These are phyloP conservation scores for Heliconius cydno DNA, from an alignment of 2,888 invertebrate species.

Conservation along the genomic window DNA sequence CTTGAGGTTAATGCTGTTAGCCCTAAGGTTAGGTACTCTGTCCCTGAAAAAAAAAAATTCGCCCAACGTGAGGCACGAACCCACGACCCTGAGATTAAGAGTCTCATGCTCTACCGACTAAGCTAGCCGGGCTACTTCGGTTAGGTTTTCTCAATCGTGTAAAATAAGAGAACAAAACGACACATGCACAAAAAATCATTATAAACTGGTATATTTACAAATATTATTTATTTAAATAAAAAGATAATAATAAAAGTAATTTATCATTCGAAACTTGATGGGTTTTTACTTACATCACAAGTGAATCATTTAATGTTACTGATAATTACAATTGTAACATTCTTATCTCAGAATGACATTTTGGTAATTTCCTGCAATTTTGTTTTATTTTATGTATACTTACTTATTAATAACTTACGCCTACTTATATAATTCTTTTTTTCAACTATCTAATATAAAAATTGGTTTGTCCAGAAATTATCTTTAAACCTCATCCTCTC, in stretches of 20 bases:
- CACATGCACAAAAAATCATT: too few relatives aligned
- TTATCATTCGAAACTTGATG: neutral
- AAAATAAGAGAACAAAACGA: too few relatives aligned
- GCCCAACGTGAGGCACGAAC: constrained; percentile 86
- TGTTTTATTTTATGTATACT: too few relatives aligned
- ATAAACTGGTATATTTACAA: neutral
- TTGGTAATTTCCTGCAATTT: neutral
- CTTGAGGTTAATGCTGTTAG: too few relatives aligned
- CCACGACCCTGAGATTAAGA: constrained; percentile 87
- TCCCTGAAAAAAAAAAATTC: constrained; percentile 19
- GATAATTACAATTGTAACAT: neutral
- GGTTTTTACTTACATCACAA: constrained; percentile 5
- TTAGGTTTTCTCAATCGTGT: too few relatives aligned
- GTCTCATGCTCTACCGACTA: constrained; percentile 85
- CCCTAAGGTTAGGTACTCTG: too few relatives aligned
- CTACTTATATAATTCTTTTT: neutral
- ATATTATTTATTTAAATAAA: neutral
- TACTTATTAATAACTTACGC: neutral
- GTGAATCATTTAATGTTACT: neutral
- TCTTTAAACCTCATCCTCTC: too few relatives aligned
- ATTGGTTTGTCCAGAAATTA: too few relatives aligned
- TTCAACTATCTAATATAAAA: too few relatives aligned
- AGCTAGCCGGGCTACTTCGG: constrained; percentile 76
- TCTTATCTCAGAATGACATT: neutral
- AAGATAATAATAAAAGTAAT: constrained; percentile 1